These are phyloP conservation scores for Oppia nitens DNA, from an alignment of 1,140 invertebrate genomes.

Conservation along the genomic window DNA sequence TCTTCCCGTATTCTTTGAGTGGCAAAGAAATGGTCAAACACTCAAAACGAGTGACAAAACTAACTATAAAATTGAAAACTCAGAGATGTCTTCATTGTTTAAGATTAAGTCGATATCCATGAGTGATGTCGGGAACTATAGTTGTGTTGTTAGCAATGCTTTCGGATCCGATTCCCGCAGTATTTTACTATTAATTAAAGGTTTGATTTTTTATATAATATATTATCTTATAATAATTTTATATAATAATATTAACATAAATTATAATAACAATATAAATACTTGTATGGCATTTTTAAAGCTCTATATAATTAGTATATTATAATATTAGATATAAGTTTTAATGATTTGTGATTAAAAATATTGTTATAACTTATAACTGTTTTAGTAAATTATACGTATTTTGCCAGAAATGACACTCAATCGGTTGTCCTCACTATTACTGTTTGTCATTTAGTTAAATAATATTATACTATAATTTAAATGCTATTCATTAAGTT, in stretches of 20 bases:
- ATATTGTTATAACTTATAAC: slow-evolving; percentile 51
- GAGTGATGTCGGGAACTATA: slow-evolving; percentile 17
- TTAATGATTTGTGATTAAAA: slow-evolving; percentile 62
- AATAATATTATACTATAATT: too few relatives aligned
- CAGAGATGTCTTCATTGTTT: neutral
- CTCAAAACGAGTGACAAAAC: neutral
- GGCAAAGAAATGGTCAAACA: slow-evolving; percentile 7
- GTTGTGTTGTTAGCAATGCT: slow-evolving; percentile 16
- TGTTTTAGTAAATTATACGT: neutral
- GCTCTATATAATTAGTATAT: neutral
- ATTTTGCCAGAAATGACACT: too few relatives aligned
- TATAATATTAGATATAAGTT: slow-evolving; percentile 79
- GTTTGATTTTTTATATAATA: neutral
- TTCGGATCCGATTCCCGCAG: slow-evolving; percentile 5
- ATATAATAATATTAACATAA: too few relatives aligned
- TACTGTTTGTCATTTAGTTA: too few relatives aligned
- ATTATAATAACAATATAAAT: too few relatives aligned
- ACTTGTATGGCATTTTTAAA: neutral
- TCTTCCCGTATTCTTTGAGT: neutral
- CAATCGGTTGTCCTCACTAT: too few relatives aligned
- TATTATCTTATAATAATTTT: neutral
- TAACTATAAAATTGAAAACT: neutral
- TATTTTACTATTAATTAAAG: slow-evolving; percentile 1
- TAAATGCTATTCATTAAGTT: too few relatives aligned
- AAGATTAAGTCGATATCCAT: neutral